Evolutionary conservation across 2,113 vertebrate genomes (phyloP).

Genomic region (Nerophis ophidion): DNA sequence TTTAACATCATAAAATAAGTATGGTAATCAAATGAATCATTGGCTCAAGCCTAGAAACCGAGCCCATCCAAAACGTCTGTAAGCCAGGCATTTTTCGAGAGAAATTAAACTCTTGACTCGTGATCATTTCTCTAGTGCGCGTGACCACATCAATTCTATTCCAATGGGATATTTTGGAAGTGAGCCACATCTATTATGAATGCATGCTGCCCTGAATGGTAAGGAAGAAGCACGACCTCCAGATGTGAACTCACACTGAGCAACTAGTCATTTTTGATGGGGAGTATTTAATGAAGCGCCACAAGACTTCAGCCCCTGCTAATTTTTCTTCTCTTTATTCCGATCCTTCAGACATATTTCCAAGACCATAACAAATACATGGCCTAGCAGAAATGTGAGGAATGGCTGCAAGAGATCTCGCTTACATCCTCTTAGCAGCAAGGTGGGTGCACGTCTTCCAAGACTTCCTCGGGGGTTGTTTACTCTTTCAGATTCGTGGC

Average conservation of each 20-base stretch:
- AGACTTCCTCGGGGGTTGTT: no score
- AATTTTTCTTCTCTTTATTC: conserved; percentile 20
- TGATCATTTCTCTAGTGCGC: conserved; percentile 12
- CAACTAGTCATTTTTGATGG: conserved; percentile 44
- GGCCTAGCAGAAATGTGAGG: conserved; percentile 28
- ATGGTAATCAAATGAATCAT: conserved; percentile 34
- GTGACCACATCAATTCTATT: conserved; percentile 15
- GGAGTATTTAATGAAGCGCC: conserved; percentile 45
- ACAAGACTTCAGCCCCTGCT: conserved; percentile 27
- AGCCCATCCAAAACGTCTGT: conserved; percentile 19
- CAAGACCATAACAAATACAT: conserved; percentile 29
- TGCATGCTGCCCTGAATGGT: conserved; percentile 16
- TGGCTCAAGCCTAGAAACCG: conserved; percentile 24
- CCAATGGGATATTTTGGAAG: conserved; percentile 21
- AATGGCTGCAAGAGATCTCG: conserved; percentile 11
- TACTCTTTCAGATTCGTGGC: no score
- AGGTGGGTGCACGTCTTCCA: no score
- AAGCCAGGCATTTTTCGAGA: conserved; percentile 18
- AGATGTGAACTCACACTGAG: conserved; percentile 55
- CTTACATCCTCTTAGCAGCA: background rate
- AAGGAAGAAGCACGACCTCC: conserved; percentile 47
- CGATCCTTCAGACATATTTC: conserved; percentile 21
- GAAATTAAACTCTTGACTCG: conserved; percentile 11
- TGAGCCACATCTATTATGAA: conserved; percentile 22
- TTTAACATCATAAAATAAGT: conserved; percentile 36